Base-by-base conservation (phyloP, 1,140 invertebrate genomes). In the Calephelis virginiensis region DNA sequence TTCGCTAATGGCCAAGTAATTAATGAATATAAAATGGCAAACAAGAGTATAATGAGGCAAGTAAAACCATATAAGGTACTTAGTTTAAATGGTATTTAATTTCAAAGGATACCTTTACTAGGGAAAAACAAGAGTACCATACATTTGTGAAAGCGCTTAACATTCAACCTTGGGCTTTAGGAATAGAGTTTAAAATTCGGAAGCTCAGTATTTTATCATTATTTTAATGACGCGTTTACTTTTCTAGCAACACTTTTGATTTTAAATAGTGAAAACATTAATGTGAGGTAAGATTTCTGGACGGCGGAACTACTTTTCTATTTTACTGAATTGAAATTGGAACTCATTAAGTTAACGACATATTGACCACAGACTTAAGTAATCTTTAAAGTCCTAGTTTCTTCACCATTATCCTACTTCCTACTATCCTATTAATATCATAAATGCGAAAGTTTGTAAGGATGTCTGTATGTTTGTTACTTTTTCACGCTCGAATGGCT, bases 141-240 rank as follows among this genome's bases (percentile, higher is more conserved):
- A 56, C 53, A 28, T 56, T 56, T 17, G 28, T 56, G 28, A 28
- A 12, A 17, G 12, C 53, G 28, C 6, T 56, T 28, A 14, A 56
- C 17, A 12, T 56, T 56, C 17, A 28, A 56, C 53, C 9, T 56
- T 56, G 28, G 12, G 14, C 10, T 7, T 28, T 8, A 11, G 7
- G 12, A 56, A 56, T 56, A 56, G 28, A 56, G 28, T 28, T 56
- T 17, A 7, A 7, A 28, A 56, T 56, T n/a, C 17, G 4, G 11
- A 7, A 28, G 28, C 28, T 12, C 12, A 12, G 12, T 12, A 56
- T 56, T 56, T 56, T 56, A 56, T 37, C 17, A 11, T 56, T 28
- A 56, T 56, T 56, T 56, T 56, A 56, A 56, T 56, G 53, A 56
- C 53, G 53, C 53, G 17, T 56, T 56, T 56, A 56, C 53, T 56